Base-by-base conservation (phyloP, 2,113 vertebrate genomes). In the Callochromis pleurospilus region DNA sequence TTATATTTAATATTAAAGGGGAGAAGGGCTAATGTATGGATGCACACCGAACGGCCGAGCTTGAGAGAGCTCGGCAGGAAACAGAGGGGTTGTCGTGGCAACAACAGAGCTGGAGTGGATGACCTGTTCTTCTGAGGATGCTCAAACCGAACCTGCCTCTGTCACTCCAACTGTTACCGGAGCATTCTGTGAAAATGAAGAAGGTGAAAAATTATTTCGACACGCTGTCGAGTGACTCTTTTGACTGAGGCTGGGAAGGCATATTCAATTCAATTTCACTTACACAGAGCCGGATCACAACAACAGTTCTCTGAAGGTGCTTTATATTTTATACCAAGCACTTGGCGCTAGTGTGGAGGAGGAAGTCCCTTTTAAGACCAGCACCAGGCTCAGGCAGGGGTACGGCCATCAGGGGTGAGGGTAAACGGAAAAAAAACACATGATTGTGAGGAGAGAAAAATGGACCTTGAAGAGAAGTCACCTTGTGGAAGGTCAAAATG, bases 1-100 rank as follows among this genome's bases (percentile, higher is more conserved):
- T 56, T 12, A 40, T 77, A n/a, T 65, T 33, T 62, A 1, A 73
- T 26, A 26, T 92, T 88, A 68, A 31, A 51, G 42, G 17, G 11
- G 36, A 70, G 70, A 3, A 36, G 26, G 53, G 47, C 36, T 19
- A 47, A 62, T 49, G 88, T 62, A 5, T 40, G 45, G 62, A 53
- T 40, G 4, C 47, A 40, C 24, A 15, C 12, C 1, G 3, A 70
- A 73, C 10, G 2, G 12, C n/a, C 3, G 6, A 9, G 15, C 42
- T 83, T 49, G 81, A 62, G 29, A 38, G 17, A 24, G 79, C 70
- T 60, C 8, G 12, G 77, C 82, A 12, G 49, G 79, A 86, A 65
- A 40, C 24, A 47, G 82, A 60, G 75, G 29, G 60, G 88, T 93
- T 93, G 91, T 88, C 86, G 54, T 91, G 89, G 91, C 86, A 94